These are phyloP conservation scores for Nasonia giraulti DNA, from an alignment of 1,140 invertebrate genomes.

Conservation along the genomic window DNA sequence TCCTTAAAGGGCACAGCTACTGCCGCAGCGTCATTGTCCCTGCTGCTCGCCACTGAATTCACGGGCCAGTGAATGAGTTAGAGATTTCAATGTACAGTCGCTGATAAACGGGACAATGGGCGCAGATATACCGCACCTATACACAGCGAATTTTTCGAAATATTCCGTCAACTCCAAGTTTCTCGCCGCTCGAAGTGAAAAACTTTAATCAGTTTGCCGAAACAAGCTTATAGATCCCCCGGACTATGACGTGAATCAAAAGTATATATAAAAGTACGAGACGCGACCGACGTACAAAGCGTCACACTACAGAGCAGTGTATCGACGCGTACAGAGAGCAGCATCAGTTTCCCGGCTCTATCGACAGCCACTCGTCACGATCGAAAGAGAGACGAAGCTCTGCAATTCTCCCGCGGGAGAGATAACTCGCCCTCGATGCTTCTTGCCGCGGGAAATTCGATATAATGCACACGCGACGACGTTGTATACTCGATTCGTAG, in stretches of 20 bases:
- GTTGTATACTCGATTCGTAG: too few relatives aligned
- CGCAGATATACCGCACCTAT: too few relatives aligned
- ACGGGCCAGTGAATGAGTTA: background rate
- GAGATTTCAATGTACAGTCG: background rate
- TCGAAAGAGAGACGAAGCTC: background rate
- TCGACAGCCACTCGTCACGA: background rate
- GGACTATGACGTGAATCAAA: too few relatives aligned
- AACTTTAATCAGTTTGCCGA: too few relatives aligned
- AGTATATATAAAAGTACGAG: background rate
- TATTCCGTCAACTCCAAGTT: too few relatives aligned
- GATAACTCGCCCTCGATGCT: background rate
- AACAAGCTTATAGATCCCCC: too few relatives aligned
- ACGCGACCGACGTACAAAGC: background rate
- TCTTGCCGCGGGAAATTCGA: background rate
- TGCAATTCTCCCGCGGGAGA: background rate
- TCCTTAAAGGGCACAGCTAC: background rate
- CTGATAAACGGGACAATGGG: background rate
- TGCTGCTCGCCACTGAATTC: background rate
- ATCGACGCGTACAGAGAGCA: background rate
- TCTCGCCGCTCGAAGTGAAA: too few relatives aligned
- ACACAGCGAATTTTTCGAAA: too few relatives aligned
- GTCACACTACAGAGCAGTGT: background rate
- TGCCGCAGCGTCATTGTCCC: background rate
- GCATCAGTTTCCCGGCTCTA: background rate
- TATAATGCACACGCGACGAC: too few relatives aligned